Evolutionary conservation across 2,888 invertebrate genomes (phyloP).

Genomic region (Willowsia nigromaculata): DNA sequence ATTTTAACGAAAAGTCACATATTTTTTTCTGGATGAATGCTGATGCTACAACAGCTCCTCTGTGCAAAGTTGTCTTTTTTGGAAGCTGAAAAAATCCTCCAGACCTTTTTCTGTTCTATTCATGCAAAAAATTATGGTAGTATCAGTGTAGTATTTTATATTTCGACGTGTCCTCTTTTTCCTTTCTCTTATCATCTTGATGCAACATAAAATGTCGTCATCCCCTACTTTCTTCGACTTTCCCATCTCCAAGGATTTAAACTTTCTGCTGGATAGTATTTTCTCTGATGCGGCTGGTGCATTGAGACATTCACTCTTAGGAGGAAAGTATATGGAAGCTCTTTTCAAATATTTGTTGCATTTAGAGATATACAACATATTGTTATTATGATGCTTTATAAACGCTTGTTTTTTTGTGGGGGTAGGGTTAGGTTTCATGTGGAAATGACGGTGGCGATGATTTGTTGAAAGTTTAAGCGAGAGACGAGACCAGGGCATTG

Average conservation of each 20-base stretch:
- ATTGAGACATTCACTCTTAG: neutral
- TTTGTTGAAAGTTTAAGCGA: constrained; percentile 1
- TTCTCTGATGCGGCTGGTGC: neutral
- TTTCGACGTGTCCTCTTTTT: neutral
- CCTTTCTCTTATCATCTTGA: neutral
- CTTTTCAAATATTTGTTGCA: too few relatives aligned
- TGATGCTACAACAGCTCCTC: neutral
- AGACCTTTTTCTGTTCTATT: neutral
- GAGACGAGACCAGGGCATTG: neutral
- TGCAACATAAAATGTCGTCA: neutral
- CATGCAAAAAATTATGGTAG: neutral
- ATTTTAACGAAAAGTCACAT: constrained; percentile 8
- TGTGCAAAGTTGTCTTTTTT: neutral
- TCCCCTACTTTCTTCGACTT: neutral
- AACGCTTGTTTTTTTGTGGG: too few relatives aligned
- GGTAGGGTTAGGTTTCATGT: too few relatives aligned
- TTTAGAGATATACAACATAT: too few relatives aligned
- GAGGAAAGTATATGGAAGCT: neutral
- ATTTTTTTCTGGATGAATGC: constrained; percentile 28
- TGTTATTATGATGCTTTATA: too few relatives aligned
- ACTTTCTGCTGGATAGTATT: neutral
- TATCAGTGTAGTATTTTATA: neutral
- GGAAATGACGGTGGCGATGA: neutral
- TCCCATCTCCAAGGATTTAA: neutral
- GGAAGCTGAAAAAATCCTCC: neutral